phyloP scores from a whole-genome alignment of 2,113 vertebrate genomes.

The Salvelinus alpinus region DNA sequence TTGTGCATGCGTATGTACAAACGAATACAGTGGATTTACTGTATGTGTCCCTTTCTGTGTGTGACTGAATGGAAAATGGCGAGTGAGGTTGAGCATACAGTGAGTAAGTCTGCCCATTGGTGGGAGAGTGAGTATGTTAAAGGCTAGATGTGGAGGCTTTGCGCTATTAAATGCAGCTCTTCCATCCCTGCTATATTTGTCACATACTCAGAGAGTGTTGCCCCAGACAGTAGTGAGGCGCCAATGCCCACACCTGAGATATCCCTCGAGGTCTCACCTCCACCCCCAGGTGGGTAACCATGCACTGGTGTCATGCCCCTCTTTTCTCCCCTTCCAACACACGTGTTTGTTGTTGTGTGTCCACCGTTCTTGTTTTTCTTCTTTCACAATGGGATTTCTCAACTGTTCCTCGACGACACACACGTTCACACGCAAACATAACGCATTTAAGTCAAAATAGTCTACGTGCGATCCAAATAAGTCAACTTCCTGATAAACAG shows the following conservation, averaged over 20 bases:
- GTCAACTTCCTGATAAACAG: neutral
- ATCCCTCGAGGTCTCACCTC: conserved; percentile 68
- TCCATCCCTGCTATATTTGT: conserved; percentile 75
- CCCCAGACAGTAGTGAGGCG: conserved; percentile 66
- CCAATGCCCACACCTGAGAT: conserved; percentile 66
- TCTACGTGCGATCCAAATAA: neutral
- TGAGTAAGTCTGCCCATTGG: conserved; percentile 3
- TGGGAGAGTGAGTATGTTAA: conserved; percentile 20
- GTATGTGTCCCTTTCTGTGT: conserved; percentile 3
- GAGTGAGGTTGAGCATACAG: neutral
- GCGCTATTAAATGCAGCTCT: conserved; percentile 62
- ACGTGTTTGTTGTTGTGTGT: conserved; percentile 57
- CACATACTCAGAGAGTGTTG: conserved; percentile 76
- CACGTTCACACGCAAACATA: conserved; percentile 22
- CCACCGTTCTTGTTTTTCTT: conserved; percentile 39
- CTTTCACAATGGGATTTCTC: conserved; percentile 42
- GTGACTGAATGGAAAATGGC: conserved; percentile 18
- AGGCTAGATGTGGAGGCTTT: conserved; percentile 47
- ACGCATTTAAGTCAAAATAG: neutral
- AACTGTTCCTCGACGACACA: conserved; percentile 40
- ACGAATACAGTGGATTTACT: neutral
- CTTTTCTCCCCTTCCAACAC: conserved; percentile 39
- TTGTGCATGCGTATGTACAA: neutral
- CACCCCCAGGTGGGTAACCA: conserved; percentile 74
- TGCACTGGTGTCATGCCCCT: conserved; percentile 1